Percentiles rank a stretch among this genome's conserved stretches.
phyloP scores from a whole-genome alignment of 1,140 invertebrate species.

The Myzus persicae region DNA sequence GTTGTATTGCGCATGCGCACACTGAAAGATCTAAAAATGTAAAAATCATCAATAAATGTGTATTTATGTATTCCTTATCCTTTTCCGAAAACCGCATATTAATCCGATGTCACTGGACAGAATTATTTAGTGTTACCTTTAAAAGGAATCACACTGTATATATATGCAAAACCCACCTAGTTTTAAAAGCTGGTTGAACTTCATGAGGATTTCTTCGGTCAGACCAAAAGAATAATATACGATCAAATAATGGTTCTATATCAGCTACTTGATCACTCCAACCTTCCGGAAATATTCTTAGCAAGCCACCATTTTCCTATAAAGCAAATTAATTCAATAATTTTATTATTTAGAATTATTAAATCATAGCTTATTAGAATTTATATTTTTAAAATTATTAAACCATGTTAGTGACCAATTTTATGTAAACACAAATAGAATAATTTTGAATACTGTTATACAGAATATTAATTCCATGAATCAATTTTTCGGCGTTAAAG shows the following conservation, averaged over 20 bases:
- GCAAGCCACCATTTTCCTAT: slow-evolving; percentile 74
- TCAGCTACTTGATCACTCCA: slow-evolving; percentile 83
- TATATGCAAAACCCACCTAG: slow-evolving; percentile 63
- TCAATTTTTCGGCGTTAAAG: not conserved
- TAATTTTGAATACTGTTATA: not conserved
- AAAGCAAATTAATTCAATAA: slow-evolving; percentile 56
- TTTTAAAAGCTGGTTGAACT: slow-evolving; percentile 88
- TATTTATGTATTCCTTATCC: too few relatives aligned
- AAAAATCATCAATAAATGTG: too few relatives aligned
- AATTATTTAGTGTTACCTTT: too few relatives aligned
- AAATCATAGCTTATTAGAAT: not conserved
- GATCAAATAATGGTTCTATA: slow-evolving; percentile 91
- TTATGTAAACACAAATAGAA: not conserved
- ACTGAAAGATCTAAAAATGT: too few relatives aligned
- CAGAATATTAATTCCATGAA: not conserved
- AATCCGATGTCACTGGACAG: too few relatives aligned
- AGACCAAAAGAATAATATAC: slow-evolving; percentile 97
- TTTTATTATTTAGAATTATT: too few relatives aligned
- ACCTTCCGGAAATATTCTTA: slow-evolving; percentile 90
- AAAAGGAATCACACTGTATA: too few relatives aligned
- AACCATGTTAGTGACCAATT: not conserved
- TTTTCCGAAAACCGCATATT: too few relatives aligned
- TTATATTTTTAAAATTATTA: not conserved
- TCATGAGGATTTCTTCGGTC: slow-evolving; percentile 96
- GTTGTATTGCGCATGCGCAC: too few relatives aligned